phyloP scores from a whole-genome alignment of 2,113 vertebrate species.

The Phyllostomus discolor region DNA sequence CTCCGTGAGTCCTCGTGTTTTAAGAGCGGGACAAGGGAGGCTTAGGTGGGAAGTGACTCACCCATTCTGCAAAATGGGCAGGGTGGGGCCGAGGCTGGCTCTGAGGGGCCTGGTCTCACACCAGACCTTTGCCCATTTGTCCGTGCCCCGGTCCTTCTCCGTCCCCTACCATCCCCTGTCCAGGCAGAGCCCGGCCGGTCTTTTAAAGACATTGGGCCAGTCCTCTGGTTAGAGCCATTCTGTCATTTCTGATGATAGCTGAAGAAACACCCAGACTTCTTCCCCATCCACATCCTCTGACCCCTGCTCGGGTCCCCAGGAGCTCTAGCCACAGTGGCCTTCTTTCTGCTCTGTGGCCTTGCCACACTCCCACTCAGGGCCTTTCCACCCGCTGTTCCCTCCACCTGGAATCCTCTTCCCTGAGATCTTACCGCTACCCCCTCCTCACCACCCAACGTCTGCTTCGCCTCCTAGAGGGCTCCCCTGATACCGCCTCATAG shows the following conservation, averaged over 20 bases:
- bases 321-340: background rate
- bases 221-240: background rate
- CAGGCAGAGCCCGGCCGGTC: background rate
- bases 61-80: background rate
- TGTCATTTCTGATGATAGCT: background rate
- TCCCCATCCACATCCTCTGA: accelerated
- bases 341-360: background rate
- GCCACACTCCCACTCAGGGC: background rate
- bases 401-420: background rate
- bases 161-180: background rate
- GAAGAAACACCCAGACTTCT: background rate
- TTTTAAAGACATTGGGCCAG: background rate
- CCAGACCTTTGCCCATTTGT: background rate
- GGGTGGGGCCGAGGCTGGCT: background rate
- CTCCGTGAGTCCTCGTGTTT: background rate
- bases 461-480: background rate
- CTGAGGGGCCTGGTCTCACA: accelerated
- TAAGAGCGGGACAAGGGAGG: background rate
- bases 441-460: background rate
- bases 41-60: accelerated
- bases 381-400: background rate
- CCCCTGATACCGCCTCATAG: accelerated
- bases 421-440: background rate
- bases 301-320: background rate
- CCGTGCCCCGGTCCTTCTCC: background rate